Evolutionary conservation across 2,888 invertebrate genomes (phyloP).

Genomic region (Patella ulyssiponensis): DNA sequence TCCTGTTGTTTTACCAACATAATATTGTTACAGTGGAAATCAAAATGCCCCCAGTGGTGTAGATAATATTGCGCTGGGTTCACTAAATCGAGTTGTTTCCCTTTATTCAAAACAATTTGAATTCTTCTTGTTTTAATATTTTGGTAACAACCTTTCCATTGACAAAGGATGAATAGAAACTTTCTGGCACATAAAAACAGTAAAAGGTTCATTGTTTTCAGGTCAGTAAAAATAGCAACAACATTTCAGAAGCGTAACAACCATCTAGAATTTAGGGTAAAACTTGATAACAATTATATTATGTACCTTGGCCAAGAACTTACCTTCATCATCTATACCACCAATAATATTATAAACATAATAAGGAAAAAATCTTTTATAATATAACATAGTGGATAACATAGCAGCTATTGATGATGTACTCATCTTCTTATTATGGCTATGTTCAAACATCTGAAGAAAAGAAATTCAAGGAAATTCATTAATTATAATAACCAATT

Average conservation of each 20-base stretch:
- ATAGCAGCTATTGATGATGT: slow-evolving; percentile 95
- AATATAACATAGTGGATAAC: slow-evolving; percentile 95
- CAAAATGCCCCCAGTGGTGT: not conserved
- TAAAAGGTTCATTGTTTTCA: too few relatives aligned
- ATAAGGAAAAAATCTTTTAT: slow-evolving; percentile 98
- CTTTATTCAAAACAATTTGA: not conserved
- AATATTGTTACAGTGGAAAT: too few relatives aligned
- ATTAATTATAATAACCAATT: not conserved
- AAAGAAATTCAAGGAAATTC: slow-evolving; percentile 13
- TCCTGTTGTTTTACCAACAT: too few relatives aligned
- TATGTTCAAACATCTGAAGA: slow-evolving; percentile 83
- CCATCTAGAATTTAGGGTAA: too few relatives aligned
- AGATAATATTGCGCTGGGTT: not conserved
- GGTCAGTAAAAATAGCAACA: too few relatives aligned
- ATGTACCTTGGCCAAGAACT: too few relatives aligned
- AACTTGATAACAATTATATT: too few relatives aligned
- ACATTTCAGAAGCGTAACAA: too few relatives aligned
- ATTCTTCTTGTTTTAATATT: too few relatives aligned
- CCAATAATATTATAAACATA: slow-evolving; percentile 95
- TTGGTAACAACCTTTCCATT: too few relatives aligned
- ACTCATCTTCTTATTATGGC: slow-evolving; percentile 92
- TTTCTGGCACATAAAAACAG: too few relatives aligned
- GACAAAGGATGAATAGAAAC: too few relatives aligned
- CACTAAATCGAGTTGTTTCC: not conserved
- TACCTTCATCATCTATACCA: slow-evolving; percentile 90